Evolutionary conservation across 2,113 vertebrate genomes (phyloP).

Genomic region (Pachyramphus minor): DNA sequence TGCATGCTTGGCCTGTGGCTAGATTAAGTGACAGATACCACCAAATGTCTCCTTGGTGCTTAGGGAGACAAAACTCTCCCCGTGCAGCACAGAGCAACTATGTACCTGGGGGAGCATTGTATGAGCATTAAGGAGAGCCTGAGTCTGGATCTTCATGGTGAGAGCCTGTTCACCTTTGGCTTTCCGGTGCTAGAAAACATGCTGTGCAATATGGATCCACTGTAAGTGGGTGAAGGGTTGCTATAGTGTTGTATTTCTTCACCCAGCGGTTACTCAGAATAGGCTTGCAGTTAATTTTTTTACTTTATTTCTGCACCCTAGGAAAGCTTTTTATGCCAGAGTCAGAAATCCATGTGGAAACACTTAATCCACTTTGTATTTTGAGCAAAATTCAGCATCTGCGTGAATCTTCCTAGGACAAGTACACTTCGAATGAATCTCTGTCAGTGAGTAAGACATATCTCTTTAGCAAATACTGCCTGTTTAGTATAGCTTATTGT

Average conservation of each 20-base stretch:
- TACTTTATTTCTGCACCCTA: not conserved
- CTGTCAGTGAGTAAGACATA: not conserved
- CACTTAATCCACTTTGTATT: not conserved
- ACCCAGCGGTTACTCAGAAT: not conserved
- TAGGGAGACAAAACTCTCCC: not conserved
- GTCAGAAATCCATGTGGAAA: not conserved
- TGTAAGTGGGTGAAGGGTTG: not conserved
- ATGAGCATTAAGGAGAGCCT: not conserved
- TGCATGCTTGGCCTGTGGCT: not conserved
- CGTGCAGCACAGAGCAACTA: not conserved
- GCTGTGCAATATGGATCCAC: accelerated
- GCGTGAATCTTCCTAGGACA: not conserved
- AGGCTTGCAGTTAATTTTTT: not conserved
- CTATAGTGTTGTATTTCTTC: not conserved
- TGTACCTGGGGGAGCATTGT: accelerated
- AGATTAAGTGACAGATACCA: not conserved
- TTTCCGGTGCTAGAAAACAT: not conserved
- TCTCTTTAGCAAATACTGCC: not conserved
- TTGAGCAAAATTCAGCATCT: not conserved
- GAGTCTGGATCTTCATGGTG: not conserved
- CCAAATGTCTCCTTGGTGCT: not conserved
- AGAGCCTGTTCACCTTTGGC: not conserved
- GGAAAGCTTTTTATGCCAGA: not conserved
- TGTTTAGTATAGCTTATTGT: not conserved
- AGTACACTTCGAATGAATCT: not conserved